Percentiles rank a stretch among this genome's conserved stretches.
These are phyloP conservation scores for Blastomussa wellsi DNA, from an alignment of 92 coral and sea anemone species.

Conservation along the genomic window DNA sequence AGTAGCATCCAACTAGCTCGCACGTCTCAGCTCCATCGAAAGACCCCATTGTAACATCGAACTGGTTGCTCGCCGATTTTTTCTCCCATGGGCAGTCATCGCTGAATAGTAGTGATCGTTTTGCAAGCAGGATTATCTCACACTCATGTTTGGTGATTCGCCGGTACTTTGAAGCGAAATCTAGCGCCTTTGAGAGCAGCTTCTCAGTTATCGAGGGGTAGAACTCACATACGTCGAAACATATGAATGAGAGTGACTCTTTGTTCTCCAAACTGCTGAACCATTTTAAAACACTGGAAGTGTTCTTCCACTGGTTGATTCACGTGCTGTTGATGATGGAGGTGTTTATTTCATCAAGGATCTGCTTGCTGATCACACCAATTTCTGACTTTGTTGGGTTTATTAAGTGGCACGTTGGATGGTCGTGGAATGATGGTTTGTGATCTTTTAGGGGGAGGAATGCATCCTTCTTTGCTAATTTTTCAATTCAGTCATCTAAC, in stretches of 20 bases:
- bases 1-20: conserved; percentile 22
- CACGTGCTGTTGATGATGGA: conserved; percentile 19
- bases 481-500: background rate
- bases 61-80: background rate
- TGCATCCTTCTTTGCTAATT: background rate
- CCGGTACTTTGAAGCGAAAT: too few species aligned
- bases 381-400: too few species aligned
- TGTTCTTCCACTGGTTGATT: conserved; percentile 63
- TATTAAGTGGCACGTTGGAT: background rate
- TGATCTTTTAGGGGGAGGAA: background rate
- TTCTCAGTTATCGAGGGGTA: conserved; percentile 7
- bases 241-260: conserved; percentile 31
- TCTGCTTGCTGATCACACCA: too few species aligned
- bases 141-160: too few species aligned
- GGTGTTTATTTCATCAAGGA: conserved; percentile 17
- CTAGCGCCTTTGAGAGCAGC: conserved; percentile 13
- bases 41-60: conserved; percentile 22
- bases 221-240: too few species aligned
- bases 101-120: conserved; percentile 3
- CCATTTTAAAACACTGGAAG: conserved; percentile 27
- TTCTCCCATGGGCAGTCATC: conserved; percentile 32
- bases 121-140: background rate
- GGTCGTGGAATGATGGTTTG: background rate
- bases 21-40: conserved; percentile 30
- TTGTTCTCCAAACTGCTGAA: conserved; percentile 28